Base-by-base conservation (phyloP, 2,113 vertebrate species). In the Axis porcinus region DNA sequence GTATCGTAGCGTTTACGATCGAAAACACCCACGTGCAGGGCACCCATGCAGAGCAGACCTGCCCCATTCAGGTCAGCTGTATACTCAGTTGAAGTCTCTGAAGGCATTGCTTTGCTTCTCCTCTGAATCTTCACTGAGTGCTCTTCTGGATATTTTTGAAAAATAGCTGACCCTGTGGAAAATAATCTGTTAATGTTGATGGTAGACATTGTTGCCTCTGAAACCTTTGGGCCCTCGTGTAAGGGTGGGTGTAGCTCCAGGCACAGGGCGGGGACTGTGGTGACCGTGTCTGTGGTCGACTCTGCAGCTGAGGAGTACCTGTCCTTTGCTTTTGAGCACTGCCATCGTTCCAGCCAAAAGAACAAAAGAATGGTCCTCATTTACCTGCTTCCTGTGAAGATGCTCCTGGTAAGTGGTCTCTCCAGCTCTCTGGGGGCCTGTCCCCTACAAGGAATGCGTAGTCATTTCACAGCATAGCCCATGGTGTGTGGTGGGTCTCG, bases 321-420 rank as follows among this genome's bases (percentile, higher is more conserved):
- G 60, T 99, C 99, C 0, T 99, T 99, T 92, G 99, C 99, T 50
- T 99, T 99, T 96, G 98, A 99, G 60, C 99, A 99, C 98, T 99
- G 99, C 74, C 99, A 99, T 95, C 99, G 99, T 3, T 99, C 99
- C 78, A 99, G 99, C 97, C 99, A 99, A 99, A 99, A 99, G 98
- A 99, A 99, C 98, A 99, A 99, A 98, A 99, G 99, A 70, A 99
- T 99, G 99, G 99, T 99, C 86, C 99, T 99, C 36, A 99, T 99
- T 86, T 99, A 99, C 97, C 98, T 99, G 93, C 99, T 99, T 60
- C 99, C 99, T 0, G 99, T 99, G 60, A 99, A 99, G 98, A 99
- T 99, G 99, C 98, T 99, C 60, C 98, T 99, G 99, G 99, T 99
- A 74, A 99, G 99, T 97, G 82, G 17, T 82, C 33, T 3, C 0